Evolutionary conservation across 53 echinoderm and acorn worm species (phyloP), one percentile per base, ranked within the genome.

Genomic region (Luidia sarsii): DNA sequence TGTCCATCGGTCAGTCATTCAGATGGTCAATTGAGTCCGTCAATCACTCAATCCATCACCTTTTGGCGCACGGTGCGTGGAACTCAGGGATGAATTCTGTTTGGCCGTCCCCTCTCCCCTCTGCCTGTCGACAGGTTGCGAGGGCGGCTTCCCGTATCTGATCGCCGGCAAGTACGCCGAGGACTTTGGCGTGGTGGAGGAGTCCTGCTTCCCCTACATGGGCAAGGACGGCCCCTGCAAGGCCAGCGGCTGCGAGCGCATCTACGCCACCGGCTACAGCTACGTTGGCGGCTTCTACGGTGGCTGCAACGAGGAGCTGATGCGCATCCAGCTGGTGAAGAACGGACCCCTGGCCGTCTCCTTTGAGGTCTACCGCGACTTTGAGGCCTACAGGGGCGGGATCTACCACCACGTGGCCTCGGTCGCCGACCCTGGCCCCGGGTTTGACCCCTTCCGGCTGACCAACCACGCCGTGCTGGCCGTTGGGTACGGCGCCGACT

Each of bases 141-240:
- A 82, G 2, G 96, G 96, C 14, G 95, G 95, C 1, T 95, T 95
- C 50, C 90, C 95, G 0, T 95, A 95, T 54, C 84, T 95, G 31
- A 85, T 92, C 11, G 95, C 92, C 21, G 95, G 95, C 35, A 95
- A 95, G 35, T 92, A 95, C 69, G 92, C 95, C 0, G 92, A 95
- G 50, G 95, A 95, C 37, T 95, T 95, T 82, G 94, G 94, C 5
- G 33, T 94, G 48, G 75, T 91, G 3, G 91, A 94, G 43, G 91
- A 94, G 20, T 83, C 90, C 7, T 96, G 93, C 83, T 66, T 72
- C 54, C 87, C 85, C 6, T 95, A 95, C 79, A 39, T 57, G 39
- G 95, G 95, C 30, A 46, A 57, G 14, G 95, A 95, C 67, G 33
- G 66, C 0, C 18, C 87, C 13, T 92, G 92, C 73, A 77, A 85